Evolutionary conservation across 2,113 vertebrate genomes (phyloP), one percentile per base, ranked within the genome.

Genomic region (Choloepus hoffmanni): DNA sequence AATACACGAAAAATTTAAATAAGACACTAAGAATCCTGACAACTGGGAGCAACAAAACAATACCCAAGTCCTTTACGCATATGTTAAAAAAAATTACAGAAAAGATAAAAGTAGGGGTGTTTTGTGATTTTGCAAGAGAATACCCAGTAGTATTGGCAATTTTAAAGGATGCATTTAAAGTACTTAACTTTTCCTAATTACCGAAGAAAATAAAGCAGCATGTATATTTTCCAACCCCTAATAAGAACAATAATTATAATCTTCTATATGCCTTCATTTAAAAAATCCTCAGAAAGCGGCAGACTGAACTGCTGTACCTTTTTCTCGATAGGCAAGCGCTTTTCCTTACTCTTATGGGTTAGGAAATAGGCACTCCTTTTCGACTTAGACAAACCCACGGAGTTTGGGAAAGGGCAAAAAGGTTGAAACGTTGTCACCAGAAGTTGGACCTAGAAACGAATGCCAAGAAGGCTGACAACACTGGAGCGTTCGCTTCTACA

Each of bases 231-330:
- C 67, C 36, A 95, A 43, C 3, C 4, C 15, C 50, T 65, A 62
- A 43, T 68, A 95, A 72, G 11, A 96, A 62, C 26, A 95, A 73
- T 63, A 95, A 96, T 84, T 81, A 74, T 40, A 85, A 23, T 85
- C 96, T 73, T 78, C 55, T 30, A 79, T 73, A 89, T 50, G 33
- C 19, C 28, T 26, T 88, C 45, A 89, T 91, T 86, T 53, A 3
- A 0, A 28, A 74, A 85, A 92, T 65, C 53, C 76, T 93, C n/a
- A 9, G 58, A 89, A 96, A 18, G 18, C 11, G 11, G 83, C 62
- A 60, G 36, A 92, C 33, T 94, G 62, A 94, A 76, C 79, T 63
- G 45, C n/a, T 70, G 36, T 53, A 70, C 7, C 30, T 58, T 90
- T 78, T 83, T 45, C 36, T 93, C 62, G 77, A 79, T 5, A 72